Conservation (phyloP, 2,113 vertebrate species). For the Dasypus novemcinctus region DNA sequence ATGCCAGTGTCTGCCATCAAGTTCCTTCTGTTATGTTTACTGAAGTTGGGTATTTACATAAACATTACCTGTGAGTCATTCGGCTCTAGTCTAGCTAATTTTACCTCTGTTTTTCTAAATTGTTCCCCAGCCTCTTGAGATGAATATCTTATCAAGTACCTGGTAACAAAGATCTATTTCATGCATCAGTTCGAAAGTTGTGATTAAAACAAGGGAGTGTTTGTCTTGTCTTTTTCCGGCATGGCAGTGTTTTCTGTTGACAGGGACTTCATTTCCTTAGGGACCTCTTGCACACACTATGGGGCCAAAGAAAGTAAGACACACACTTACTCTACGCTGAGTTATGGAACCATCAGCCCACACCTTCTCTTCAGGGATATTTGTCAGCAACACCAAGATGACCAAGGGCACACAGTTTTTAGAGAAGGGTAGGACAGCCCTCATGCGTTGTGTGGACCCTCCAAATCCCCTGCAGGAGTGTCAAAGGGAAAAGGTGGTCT, state of each 20-base stretch:
- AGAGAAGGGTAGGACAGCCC: background rate
- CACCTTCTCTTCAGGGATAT: background rate
- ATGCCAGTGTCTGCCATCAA: background rate
- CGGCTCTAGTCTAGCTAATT: background rate
- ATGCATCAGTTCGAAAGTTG: background rate
- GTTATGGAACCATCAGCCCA: background rate
- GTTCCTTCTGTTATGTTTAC: background rate
- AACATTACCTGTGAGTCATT: slow-evolving; percentile 14
- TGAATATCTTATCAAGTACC: background rate
- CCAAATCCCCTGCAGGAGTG: fast-evolving
- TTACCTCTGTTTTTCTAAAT: slow-evolving; percentile 1
- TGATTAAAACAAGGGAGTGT: background rate
- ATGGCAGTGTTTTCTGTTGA: background rate
- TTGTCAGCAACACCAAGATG: background rate
- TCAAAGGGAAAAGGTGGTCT: fast-evolving
- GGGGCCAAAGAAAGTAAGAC: background rate
- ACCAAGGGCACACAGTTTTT: background rate
- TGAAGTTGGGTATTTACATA: background rate
- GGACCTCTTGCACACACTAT: background rate
- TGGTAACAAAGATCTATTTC: background rate
- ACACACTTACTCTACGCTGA: background rate
- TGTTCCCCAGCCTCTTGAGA: background rate
- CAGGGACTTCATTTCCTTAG: background rate
- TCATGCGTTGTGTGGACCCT: background rate
- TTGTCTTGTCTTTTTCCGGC: background rate